phyloP scores from a whole-genome alignment of 2,113 vertebrate genomes.

The Sphaerodactylus townsendi region DNA sequence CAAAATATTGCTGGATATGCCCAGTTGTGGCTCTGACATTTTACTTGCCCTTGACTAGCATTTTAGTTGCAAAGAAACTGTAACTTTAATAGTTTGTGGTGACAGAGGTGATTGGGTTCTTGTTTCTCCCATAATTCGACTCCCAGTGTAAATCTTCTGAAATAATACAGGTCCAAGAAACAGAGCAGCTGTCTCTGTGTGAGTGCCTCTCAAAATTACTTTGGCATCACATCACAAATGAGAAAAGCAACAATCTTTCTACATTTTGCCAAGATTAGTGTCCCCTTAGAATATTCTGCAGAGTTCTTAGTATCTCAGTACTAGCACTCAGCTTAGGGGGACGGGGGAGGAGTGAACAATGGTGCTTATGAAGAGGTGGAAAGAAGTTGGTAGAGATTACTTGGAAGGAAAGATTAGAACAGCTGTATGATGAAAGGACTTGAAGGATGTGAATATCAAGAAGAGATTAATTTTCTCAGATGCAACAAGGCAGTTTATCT shows the following conservation, averaged over 20 bases:
- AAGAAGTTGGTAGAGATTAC: neutral
- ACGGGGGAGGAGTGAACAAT: neutral
- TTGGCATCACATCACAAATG: constrained; percentile 32
- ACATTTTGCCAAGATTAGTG: neutral
- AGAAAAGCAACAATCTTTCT: neutral
- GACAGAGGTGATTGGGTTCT: neutral
- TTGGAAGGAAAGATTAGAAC: neutral
- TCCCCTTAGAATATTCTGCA: constrained; percentile 21
- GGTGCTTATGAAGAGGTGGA: neutral
- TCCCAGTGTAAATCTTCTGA: neutral
- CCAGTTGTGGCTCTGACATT: neutral
- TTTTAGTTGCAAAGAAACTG: neutral
- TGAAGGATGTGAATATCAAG: neutral
- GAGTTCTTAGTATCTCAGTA: constrained; percentile 12
- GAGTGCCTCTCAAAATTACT: neutral
- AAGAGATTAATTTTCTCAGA: neutral
- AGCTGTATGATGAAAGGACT: neutral
- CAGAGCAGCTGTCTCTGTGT: constrained; percentile 8
- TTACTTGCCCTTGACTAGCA: neutral
- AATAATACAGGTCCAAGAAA: neutral
- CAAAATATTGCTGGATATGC: too few relatives aligned
- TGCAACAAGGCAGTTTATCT: neutral
- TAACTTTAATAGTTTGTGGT: neutral
- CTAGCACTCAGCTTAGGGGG: constrained; percentile 1
- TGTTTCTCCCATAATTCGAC: neutral